Percentiles rank a stretch among this genome's conserved stretches.
Evolutionary conservation across 2,888 invertebrate genomes (phyloP).

Genomic region (Tupiocoris notatus): DNA sequence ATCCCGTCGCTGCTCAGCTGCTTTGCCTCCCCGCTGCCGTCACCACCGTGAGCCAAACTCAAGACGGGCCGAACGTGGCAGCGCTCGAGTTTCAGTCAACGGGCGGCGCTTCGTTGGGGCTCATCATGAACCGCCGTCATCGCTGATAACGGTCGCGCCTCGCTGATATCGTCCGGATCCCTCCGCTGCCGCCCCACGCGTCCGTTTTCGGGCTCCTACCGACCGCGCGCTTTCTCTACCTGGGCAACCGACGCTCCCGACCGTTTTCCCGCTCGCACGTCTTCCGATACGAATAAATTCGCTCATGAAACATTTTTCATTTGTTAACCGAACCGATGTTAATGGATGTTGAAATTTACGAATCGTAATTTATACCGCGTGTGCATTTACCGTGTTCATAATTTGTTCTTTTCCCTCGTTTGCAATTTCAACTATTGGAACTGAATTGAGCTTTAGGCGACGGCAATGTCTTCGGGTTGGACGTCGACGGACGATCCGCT

Average conservation of each 20-base stretch:
- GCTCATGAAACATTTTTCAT: too few relatives aligned
- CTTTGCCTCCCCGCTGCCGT: neutral
- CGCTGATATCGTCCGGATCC: neutral
- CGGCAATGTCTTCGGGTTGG: neutral
- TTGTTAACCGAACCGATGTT: too few relatives aligned
- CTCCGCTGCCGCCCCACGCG: neutral
- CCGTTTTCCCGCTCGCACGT: neutral
- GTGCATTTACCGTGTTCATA: too few relatives aligned
- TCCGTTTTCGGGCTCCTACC: neutral
- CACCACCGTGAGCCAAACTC: too few relatives aligned
- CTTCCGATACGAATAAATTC: too few relatives aligned
- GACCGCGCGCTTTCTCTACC: neutral
- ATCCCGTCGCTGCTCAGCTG: neutral
- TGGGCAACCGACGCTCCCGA: neutral
- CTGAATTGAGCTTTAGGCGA: neutral
- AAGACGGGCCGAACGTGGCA: too few relatives aligned
- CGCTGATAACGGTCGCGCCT: neutral
- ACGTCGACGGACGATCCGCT: neutral
- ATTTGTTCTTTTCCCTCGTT: too few relatives aligned
- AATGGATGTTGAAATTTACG: too few relatives aligned
- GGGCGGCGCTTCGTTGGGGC: constrained; percentile 17
- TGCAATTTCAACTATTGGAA: too few relatives aligned
- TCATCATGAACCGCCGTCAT: neutral
- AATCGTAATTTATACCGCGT: too few relatives aligned
- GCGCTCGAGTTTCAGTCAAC: constrained; percentile 18